A percentile compares a stretch with the other conserved stretches of the same genome.
phyloP scores from a whole-genome alignment of 2,888 invertebrate species.

The Lasioglossum calceatum region DNA sequence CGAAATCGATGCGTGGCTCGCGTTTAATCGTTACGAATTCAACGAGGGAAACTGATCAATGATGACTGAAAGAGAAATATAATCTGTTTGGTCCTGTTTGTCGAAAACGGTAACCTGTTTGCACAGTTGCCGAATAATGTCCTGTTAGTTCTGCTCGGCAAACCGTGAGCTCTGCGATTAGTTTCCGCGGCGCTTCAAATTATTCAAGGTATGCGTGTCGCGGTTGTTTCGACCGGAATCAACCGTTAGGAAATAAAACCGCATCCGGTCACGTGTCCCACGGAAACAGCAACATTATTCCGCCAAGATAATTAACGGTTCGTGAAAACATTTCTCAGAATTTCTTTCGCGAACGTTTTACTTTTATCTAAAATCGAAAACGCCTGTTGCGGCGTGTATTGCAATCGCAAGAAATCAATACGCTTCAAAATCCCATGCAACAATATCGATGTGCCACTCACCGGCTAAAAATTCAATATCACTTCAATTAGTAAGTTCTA shows the following conservation, averaged over 20 bases:
- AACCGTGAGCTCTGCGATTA: constrained; percentile 52
- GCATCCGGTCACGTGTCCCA: background rate
- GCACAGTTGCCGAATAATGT: constrained; percentile 40
- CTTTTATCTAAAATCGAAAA: background rate
- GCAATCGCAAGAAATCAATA: background rate
- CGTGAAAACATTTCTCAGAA: background rate
- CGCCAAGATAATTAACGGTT: background rate
- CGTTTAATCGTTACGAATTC: background rate
- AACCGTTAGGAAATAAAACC: constrained; percentile 7
- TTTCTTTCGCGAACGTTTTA: background rate
- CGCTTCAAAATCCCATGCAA: background rate
- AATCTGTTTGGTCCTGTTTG: constrained; percentile 27
- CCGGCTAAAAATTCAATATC: background rate
- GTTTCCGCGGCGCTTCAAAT: constrained; percentile 35
- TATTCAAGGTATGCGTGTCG: constrained; percentile 23
- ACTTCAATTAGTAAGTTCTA: background rate
- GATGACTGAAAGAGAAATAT: constrained; percentile 21
- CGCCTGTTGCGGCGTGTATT: background rate
- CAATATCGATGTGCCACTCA: background rate
- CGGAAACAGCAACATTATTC: background rate
- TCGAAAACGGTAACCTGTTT: constrained; percentile 40
- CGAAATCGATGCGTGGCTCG: background rate
- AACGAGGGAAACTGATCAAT: background rate
- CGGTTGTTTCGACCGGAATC: constrained; percentile 18
- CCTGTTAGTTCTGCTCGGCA: constrained; percentile 53